These are phyloP conservation scores for Eupithecia vulgata DNA, from an alignment of 2,888 invertebrate genomes.

Conservation along the genomic window DNA sequence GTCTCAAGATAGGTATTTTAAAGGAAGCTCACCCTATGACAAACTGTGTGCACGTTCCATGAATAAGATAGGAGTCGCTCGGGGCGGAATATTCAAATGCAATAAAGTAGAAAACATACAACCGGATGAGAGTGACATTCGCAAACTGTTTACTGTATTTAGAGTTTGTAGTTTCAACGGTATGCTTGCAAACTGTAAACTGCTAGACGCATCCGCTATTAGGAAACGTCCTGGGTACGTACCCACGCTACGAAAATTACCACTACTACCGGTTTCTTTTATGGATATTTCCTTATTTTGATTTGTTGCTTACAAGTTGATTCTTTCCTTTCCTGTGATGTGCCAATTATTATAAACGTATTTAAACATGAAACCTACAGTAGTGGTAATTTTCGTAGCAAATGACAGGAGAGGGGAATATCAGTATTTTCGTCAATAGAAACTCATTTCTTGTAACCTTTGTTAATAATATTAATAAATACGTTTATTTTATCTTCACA, in stretches of 20 bases:
- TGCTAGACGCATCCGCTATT: slow-evolving; percentile 3
- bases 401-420: background rate
- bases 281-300: no score
- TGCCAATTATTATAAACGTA: no score
- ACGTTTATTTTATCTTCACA: no score
- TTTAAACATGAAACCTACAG: background rate
- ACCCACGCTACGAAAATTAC: no score
- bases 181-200: slow-evolving; percentile 6
- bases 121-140: background rate
- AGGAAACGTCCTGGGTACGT: background rate
- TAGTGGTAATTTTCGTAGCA: background rate
- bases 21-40: slow-evolving; percentile 6
- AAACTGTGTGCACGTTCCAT: slow-evolving; percentile 12
- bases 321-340: no score
- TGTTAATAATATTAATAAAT: no score
- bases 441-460: background rate
- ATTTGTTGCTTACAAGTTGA: no score
- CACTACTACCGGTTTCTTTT: no score
- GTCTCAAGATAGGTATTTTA: background rate
- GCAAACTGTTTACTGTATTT: slow-evolving; percentile 5
- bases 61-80: slow-evolving; percentile 18
- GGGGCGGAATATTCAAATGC: slow-evolving; percentile 16
- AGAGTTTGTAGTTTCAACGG: slow-evolving; percentile 9
- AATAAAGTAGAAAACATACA: slow-evolving; percentile 14
- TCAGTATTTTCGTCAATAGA: background rate